Evolutionary conservation across 2,113 vertebrate genomes (phyloP).

Genomic region (Accipiter cooperii): DNA sequence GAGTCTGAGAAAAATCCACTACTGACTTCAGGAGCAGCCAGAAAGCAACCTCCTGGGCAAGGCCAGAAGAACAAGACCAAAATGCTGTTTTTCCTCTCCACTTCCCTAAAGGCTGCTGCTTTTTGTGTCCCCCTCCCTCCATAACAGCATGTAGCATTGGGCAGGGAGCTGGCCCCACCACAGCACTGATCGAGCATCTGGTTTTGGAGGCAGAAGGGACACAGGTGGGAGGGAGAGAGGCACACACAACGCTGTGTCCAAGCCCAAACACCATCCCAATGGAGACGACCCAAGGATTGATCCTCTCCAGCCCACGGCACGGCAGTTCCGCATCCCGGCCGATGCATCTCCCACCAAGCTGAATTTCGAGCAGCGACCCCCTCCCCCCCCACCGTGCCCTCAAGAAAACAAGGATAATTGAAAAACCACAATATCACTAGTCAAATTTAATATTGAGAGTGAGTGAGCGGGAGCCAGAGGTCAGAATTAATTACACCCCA

Average conservation of each 20-base stretch:
- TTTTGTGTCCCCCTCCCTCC: not conserved
- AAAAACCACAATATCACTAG: conserved; percentile 64
- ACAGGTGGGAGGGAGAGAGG: not conserved
- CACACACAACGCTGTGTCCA: fast-evolving
- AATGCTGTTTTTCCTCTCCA: not conserved
- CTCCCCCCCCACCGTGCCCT: not conserved
- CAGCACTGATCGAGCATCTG: not conserved
- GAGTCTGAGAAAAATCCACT: not conserved
- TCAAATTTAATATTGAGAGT: conserved; percentile 66
- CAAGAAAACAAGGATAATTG: conserved; percentile 61
- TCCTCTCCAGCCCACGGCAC: not conserved
- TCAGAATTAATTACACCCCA: conserved; percentile 74
- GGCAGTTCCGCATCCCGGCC: not conserved
- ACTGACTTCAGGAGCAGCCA: not conserved
- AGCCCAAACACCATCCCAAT: not conserved
- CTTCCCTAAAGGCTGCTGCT: not conserved
- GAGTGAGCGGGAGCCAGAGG: conserved; percentile 59
- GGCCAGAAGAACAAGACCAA: not conserved
- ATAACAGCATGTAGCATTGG: fast-evolving
- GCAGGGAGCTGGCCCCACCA: not conserved
- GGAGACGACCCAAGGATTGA: not conserved
- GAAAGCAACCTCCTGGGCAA: not conserved
- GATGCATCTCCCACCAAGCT: not conserved
- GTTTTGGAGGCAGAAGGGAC: not conserved
- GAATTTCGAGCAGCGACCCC: not conserved